These are phyloP conservation scores for Agonopterix subpropinquella DNA, from an alignment of 2,888 invertebrate species.

Conservation along the genomic window DNA sequence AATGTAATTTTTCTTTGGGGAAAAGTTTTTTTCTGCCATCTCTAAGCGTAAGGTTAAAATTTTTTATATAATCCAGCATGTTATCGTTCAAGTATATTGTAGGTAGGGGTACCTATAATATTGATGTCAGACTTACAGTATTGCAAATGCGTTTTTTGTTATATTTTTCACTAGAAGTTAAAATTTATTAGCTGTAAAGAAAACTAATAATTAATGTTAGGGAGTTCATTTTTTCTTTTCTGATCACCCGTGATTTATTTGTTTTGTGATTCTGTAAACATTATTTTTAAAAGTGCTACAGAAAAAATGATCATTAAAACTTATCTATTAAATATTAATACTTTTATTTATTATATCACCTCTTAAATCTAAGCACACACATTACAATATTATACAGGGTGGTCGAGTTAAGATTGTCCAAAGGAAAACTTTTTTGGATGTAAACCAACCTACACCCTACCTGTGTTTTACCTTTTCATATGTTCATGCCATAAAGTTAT, in stretches of 20 bases:
- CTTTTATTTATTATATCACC: not conserved
- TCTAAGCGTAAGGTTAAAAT: slow-evolving; percentile 39
- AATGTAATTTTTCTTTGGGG: slow-evolving; percentile 30
- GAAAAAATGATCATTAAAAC: slow-evolving; percentile 71
- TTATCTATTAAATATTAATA: slow-evolving; percentile 55
- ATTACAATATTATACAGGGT: too few species aligned
- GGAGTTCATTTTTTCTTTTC: slow-evolving; percentile 40
- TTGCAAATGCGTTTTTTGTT: slow-evolving; percentile 48
- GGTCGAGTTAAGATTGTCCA: too few species aligned
- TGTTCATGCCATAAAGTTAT: too few species aligned
- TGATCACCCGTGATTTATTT: slow-evolving; percentile 33
- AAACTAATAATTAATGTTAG: slow-evolving; percentile 46
- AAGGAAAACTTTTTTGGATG: too few species aligned
- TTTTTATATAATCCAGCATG: slow-evolving; percentile 53
- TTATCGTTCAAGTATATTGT: slow-evolving; percentile 52
- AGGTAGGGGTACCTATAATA: slow-evolving; percentile 40
- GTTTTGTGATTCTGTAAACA: slow-evolving; percentile 61
- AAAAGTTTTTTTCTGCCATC: slow-evolving; percentile 37
- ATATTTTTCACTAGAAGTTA: slow-evolving; percentile 53
- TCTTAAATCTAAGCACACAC: too few species aligned
- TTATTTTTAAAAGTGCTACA: slow-evolving; percentile 66
- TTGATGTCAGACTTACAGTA: slow-evolving; percentile 47
- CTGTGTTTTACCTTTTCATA: too few species aligned
- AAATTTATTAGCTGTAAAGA: slow-evolving; percentile 49
- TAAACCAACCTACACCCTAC: too few species aligned